Percentiles rank a stretch among this genome's conserved stretches.
These are phyloP conservation scores for Oncorhynchus tshawytscha DNA, from an alignment of 2,113 vertebrate species.

Conservation along the genomic window DNA sequence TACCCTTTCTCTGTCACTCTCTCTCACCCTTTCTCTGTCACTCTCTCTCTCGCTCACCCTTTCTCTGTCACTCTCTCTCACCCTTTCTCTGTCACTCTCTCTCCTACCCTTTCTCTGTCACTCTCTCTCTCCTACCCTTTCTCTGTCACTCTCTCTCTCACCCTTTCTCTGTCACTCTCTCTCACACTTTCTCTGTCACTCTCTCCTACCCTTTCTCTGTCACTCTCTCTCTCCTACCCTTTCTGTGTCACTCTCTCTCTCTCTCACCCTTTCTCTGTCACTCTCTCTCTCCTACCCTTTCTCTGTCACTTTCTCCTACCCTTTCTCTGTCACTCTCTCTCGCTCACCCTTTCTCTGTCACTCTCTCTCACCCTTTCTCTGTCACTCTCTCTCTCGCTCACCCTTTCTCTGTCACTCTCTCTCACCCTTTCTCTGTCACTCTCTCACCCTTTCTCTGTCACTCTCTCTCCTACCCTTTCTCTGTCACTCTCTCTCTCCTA, in stretches of 20 bases:
- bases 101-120: neutral
- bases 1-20: conserved; percentile 4
- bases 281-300: neutral
- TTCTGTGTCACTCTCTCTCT: conserved; percentile 12
- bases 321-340: too few relatives aligned
- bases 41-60: too few relatives aligned
- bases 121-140: neutral
- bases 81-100: neutral
- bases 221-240: conserved; percentile 6
- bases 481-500: neutral
- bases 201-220: too few relatives aligned
- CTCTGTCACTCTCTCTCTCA: neutral
- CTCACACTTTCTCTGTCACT: neutral
- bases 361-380: too few relatives aligned
- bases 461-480: neutral
- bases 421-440: neutral
- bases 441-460: neutral
- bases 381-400: too few relatives aligned
- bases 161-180: conserved; percentile 10
- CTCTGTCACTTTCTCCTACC: too few relatives aligned
- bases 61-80: too few relatives aligned
- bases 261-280: neutral
- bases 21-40: too few relatives aligned
- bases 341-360: too few relatives aligned
- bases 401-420: neutral